Conservation (phyloP, 1,140 invertebrate genomes). For the Melanaphis sacchari region DNA sequence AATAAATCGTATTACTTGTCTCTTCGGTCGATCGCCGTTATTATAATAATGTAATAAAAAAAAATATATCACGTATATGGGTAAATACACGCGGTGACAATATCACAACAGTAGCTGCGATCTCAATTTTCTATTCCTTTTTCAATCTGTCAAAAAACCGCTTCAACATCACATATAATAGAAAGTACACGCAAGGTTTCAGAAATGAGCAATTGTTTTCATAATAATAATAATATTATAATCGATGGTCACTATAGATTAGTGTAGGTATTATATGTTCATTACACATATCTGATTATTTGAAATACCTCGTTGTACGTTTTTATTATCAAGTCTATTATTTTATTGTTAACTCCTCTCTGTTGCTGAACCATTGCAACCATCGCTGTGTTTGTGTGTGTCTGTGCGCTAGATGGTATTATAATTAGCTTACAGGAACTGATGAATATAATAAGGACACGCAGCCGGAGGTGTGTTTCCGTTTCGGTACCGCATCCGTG, state of each 20-base stretch:
- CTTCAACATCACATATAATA: not conserved
- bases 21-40: not conserved
- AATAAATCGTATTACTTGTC: not conserved
- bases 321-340: slow-evolving; percentile 46
- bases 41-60: not conserved
- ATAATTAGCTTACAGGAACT: slow-evolving; percentile 55
- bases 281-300: slow-evolving; percentile 1
- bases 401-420: slow-evolving; percentile 46
- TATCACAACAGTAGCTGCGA: not conserved
- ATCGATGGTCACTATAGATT: slow-evolving; percentile 39
- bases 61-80: not conserved
- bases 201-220: not conserved
- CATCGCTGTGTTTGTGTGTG: not conserved
- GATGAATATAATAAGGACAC: slow-evolving; percentile 55
- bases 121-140: slow-evolving; percentile 20
- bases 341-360: slow-evolving; percentile 43
- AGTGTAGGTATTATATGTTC: not conserved
- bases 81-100: not conserved
- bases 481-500: slow-evolving; percentile 55
- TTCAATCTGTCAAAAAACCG: not conserved
- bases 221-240: not conserved
- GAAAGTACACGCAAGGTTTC: not conserved
- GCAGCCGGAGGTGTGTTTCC: slow-evolving; percentile 56
- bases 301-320: not conserved
- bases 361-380: slow-evolving; percentile 47